Base-by-base conservation (phyloP, 2,797 vertebrate species). In the Sciurus vulgaris region DNA sequence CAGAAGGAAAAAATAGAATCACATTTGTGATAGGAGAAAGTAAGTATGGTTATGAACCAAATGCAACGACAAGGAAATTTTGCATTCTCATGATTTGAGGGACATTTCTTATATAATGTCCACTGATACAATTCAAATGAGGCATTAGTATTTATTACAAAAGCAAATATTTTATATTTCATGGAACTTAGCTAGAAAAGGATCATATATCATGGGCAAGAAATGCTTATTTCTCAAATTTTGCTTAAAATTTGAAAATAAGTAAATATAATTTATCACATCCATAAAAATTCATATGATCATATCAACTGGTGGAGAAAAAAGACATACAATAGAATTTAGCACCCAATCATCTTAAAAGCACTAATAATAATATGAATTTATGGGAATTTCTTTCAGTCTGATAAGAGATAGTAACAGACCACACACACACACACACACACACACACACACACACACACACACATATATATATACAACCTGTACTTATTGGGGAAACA, bases 181-280 rank as follows among this genome's bases (percentile, higher is more conserved):
- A 41, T 79, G 38, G 30, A 91, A 78, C 5, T 84, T 72, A 65
- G 24, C 24, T 84, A 8, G 90, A 91, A 88, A 70, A 63, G 56
- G 17, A 44, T 82, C 12, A 7, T 18, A 81, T 0, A 49, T 86
- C 38, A 86, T 33, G 35, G 61, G 18, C 14, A 33, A 86, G 47
- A 81, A 5, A 4, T 30, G 3, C 22, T 86, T 92, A 61, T n/a
- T 86, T n/a, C 12, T 41, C 47, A 85, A 85, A 89, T 33, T 77
- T 47, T 69, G 14, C 30, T 92, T 73, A 90, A 59, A n/a, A 90
- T 73, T 73, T 81, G 33, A 74, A 90, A 93, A 87, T 51, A 26
- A 63, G n/a, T 76, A 47, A 76, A 33, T 47, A 76, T 76, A 81
- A 79, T n/a, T 54, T 86, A 73, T 17, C 54, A 78, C 0, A 24